Conservation (phyloP, 2,797 vertebrate genomes). For the Toxotes lorentzi region DNA sequence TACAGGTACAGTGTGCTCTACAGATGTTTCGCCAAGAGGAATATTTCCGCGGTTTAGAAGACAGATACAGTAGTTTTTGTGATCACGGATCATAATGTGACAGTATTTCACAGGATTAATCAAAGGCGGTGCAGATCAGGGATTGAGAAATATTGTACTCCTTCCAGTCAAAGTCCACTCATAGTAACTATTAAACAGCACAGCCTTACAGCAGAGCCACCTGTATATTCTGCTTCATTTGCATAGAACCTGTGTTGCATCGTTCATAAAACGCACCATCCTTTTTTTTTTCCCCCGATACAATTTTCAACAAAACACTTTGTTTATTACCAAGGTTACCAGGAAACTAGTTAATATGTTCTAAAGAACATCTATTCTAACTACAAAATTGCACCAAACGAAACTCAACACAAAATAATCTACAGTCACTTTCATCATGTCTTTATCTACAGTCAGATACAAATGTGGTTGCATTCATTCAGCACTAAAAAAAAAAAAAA, state of each 20-base stretch:
- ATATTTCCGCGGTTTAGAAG: neutral
- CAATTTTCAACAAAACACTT: conserved; percentile 33
- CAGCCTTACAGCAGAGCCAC: conserved; percentile 31
- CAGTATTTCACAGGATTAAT: conserved; percentile 3
- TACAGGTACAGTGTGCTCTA: conserved; percentile 3
- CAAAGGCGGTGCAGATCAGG: neutral
- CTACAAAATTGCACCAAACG: conserved; percentile 75
- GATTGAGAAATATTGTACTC: neutral
- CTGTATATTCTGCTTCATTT: conserved; percentile 59
- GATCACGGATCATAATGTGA: neutral
- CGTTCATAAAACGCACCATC: conserved; percentile 49
- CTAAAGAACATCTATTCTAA: conserved; percentile 55
- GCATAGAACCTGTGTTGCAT: conserved; percentile 77
- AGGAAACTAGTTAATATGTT: conserved; percentile 46
- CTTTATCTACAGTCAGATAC: conserved; percentile 65
- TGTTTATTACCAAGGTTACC: conserved; percentile 55
- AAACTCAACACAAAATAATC: conserved; percentile 65
- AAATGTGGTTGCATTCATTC: conserved; percentile 64
- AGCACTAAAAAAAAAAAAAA: conserved; percentile 48
- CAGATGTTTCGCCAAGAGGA: neutral
- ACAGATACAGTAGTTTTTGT: conserved; percentile 1
- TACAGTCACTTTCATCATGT: conserved; percentile 69
- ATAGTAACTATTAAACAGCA: conserved; percentile 8
- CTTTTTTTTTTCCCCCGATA: conserved; percentile 17
- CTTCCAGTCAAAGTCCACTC: conserved; percentile 25